Evolutionary conservation across 2,113 vertebrate genomes (phyloP).

Genomic region (Serilophus lunatus): DNA sequence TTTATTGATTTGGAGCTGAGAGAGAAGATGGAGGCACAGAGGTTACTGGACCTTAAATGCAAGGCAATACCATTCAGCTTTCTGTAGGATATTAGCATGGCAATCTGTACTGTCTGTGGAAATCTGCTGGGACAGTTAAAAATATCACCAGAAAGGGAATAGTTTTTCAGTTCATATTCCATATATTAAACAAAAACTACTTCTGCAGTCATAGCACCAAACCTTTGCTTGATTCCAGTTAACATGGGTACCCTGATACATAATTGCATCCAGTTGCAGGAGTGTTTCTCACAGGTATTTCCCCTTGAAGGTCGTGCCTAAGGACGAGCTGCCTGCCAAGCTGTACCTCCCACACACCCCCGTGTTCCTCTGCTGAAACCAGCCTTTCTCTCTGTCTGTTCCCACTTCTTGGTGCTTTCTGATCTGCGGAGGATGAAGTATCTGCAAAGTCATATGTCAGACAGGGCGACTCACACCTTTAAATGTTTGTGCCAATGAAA

Average conservation of each 20-base stretch:
- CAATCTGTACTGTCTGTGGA: neutral
- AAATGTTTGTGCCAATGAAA: neutral
- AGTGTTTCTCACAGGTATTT: constrained; percentile 7
- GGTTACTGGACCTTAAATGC: neutral
- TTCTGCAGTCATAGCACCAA: neutral
- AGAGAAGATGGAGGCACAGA: neutral
- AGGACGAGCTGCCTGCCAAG: neutral
- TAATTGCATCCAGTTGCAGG: neutral
- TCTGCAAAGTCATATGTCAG: neutral
- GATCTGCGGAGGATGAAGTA: neutral
- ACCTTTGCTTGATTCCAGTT: neutral
- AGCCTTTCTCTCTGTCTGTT: neutral
- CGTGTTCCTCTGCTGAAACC: neutral
- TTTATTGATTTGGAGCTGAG: neutral
- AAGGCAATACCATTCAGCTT: neutral
- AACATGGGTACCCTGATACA: neutral
- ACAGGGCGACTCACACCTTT: neutral
- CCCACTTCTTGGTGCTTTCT: neutral
- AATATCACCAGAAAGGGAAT: neutral
- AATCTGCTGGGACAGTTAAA: constrained; percentile 18
- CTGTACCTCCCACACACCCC: neutral
- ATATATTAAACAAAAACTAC: neutral
- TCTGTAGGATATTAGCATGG: neutral
- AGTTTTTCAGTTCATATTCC: neutral
- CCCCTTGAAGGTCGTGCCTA: neutral